Evolutionary conservation across 2,797 vertebrate species (phyloP).

Genomic region (Mus spretus): DNA sequence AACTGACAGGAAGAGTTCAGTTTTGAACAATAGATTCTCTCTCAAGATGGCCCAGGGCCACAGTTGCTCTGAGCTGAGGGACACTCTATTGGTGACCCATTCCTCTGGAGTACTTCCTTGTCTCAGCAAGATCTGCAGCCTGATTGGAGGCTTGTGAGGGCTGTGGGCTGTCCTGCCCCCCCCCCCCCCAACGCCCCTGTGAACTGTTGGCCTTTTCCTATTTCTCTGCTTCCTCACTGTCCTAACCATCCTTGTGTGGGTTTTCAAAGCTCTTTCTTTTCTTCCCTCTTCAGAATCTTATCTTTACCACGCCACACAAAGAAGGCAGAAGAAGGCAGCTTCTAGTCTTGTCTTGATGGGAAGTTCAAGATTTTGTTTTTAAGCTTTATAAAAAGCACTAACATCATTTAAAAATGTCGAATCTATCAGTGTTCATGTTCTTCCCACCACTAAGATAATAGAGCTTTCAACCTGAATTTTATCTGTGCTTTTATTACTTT

Average conservation of each 20-base stretch:
- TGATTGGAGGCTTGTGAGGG: not conserved
- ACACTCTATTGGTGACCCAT: no score
- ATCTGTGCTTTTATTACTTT: constrained; percentile 26
- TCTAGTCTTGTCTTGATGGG: not conserved
- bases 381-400: constrained; percentile 36
- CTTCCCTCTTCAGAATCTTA: not conserved
- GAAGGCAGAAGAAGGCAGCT: not conserved
- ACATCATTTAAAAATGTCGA: constrained; percentile 36
- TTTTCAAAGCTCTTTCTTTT: not conserved
- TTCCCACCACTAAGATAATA: not conserved
- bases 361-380: constrained; percentile 53
- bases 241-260: not conserved
- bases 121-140: not conserved
- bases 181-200: no score
- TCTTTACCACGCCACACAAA: not conserved
- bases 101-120: not conserved
- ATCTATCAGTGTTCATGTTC: not conserved
- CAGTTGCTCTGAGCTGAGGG: not conserved
- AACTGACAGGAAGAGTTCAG: not conserved
- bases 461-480: constrained; percentile 36
- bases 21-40: not conserved
- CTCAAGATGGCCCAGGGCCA: not conserved
- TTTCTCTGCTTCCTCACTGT: not conserved
- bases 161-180: not conserved
- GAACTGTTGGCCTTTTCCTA: no score